These are phyloP conservation scores for Cynoglossus semilaevis DNA, from an alignment of 2,113 vertebrate species.

Conservation along the genomic window DNA sequence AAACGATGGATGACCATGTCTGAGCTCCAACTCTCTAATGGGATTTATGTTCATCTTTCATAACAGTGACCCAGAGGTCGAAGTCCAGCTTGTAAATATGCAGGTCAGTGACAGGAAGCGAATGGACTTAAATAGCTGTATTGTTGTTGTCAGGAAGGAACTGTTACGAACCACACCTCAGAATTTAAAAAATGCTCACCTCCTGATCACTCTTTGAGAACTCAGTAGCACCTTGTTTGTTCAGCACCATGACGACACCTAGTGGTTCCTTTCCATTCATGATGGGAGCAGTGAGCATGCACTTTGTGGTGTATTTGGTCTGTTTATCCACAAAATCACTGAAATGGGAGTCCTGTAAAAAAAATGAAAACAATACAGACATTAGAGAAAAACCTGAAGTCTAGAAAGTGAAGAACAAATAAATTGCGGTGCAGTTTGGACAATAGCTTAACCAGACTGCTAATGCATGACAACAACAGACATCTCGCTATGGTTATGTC, in stretches of 20 bases:
- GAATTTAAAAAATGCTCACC: too few relatives aligned
- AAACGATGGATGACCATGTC: constrained; percentile 7
- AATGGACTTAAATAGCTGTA: too few relatives aligned
- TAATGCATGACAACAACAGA: too few relatives aligned
- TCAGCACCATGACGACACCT: constrained; percentile 84
- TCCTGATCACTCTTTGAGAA: constrained; percentile 86
- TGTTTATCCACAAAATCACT: constrained; percentile 84
- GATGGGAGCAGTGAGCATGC: constrained; percentile 76
- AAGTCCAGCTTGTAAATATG: constrained; percentile 20
- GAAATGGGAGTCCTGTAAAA: constrained; percentile 82
- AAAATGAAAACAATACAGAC: background rate
- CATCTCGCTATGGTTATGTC: background rate
- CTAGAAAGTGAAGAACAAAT: background rate
- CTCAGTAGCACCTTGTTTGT: constrained; percentile 78
- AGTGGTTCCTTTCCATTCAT: constrained; percentile 81
- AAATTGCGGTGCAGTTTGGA: too few relatives aligned
- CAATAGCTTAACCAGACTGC: too few relatives aligned
- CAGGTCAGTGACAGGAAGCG: constrained; percentile 46
- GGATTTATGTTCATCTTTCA: constrained; percentile 44
- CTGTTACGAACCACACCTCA: too few relatives aligned
- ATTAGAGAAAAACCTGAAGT: too few relatives aligned
- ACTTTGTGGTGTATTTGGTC: constrained; percentile 82
- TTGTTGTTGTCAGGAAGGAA: too few relatives aligned
- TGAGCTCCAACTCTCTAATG: constrained; percentile 19
- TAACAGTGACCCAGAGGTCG: background rate